These are phyloP conservation scores for Agriopis leucophaearia DNA, from an alignment of 2,888 invertebrate species.

Conservation along the genomic window DNA sequence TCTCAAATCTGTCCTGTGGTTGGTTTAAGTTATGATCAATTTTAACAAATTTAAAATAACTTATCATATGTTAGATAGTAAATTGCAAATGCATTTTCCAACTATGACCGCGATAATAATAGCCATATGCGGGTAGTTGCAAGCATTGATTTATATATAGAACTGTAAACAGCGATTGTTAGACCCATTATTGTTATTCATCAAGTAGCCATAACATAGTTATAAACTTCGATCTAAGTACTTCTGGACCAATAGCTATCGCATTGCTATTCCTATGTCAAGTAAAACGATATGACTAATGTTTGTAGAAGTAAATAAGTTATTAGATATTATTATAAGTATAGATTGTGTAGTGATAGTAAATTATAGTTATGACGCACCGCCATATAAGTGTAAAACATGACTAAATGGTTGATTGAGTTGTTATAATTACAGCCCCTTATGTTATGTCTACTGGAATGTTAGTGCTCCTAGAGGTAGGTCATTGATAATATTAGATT, in stretches of 20 bases:
- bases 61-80: slow-evolving; percentile 1
- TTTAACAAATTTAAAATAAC: not conserved
- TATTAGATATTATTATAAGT: no score
- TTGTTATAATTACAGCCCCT: slow-evolving; percentile 5
- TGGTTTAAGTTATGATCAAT: no score
- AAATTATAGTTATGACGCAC: slow-evolving; percentile 9
- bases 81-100: slow-evolving; percentile 22
- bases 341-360: slow-evolving; percentile 11
- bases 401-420: slow-evolving; percentile 1
- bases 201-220: slow-evolving; percentile 29
- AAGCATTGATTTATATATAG: slow-evolving; percentile 15
- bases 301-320: slow-evolving; percentile 5
- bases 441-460: slow-evolving; percentile 1
- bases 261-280: not conserved
- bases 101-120: slow-evolving; percentile 17
- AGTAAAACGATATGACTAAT: slow-evolving; percentile 29
- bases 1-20: no score
- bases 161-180: slow-evolving; percentile 37
- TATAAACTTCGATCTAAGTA: slow-evolving; percentile 22
- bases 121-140: slow-evolving; percentile 1
- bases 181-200: slow-evolving; percentile 32
- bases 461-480: not conserved
- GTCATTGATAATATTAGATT: no score
- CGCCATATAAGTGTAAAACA: slow-evolving; percentile 2
- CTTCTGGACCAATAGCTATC: slow-evolving; percentile 11